Conservation (phyloP, 2,888 invertebrate species). For the Phymatocera aterrima region DNA sequence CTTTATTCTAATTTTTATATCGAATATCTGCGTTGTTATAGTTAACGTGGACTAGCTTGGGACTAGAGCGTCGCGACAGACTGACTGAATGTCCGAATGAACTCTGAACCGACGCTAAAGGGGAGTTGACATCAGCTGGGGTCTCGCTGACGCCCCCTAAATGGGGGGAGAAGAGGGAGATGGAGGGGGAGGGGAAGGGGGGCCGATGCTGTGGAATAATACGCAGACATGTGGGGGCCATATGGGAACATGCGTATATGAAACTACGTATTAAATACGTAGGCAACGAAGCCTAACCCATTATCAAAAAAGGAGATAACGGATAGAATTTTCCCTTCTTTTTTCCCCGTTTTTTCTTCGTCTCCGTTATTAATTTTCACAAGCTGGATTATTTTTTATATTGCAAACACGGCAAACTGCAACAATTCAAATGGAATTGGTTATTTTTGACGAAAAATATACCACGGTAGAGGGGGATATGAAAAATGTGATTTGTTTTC, state of each 20-base stretch:
- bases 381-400: no score
- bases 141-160: conserved; percentile 57
- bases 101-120: conserved; percentile 56
- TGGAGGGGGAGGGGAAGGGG: no score
- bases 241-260: conserved; percentile 42
- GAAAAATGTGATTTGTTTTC: no score
- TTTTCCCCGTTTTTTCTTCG: no score
- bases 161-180: no score
- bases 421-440: no score
- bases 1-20: background rate
- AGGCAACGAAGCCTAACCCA: background rate
- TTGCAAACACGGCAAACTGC: no score
- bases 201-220: conserved; percentile 15
- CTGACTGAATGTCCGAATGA: conserved; percentile 43
- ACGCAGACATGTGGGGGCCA: conserved; percentile 43
- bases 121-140: conserved; percentile 66
- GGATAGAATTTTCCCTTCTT: no score
- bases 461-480: no score
- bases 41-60: conserved; percentile 4
- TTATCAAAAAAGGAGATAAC: background rate
- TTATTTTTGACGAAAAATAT: no score
- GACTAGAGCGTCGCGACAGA: conserved; percentile 26
- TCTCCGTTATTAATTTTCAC: no score
- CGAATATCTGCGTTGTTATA: background rate
- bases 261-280: conserved; percentile 12